Conservation (phyloP, 2,888 invertebrate species). For the Nomada fabriciana region DNA sequence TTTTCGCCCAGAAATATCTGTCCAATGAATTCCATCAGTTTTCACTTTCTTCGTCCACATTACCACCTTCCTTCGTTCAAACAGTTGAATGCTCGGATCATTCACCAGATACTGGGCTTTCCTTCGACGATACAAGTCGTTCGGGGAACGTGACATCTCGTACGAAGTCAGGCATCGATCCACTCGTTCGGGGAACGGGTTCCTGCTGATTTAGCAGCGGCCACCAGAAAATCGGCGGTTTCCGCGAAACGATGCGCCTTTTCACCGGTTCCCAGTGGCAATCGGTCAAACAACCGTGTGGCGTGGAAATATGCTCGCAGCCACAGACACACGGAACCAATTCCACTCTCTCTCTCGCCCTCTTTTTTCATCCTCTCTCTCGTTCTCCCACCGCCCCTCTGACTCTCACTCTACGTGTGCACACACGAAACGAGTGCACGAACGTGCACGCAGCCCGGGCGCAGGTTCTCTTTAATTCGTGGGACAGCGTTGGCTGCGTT, state of each 20-base stretch:
- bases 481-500: constrained; percentile 51
- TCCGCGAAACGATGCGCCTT: constrained; percentile 69
- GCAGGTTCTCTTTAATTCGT: constrained; percentile 70
- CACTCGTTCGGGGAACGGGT: neutral
- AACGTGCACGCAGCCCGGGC: constrained; percentile 41
- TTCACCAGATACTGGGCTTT: too few species aligned
- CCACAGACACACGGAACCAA: constrained; percentile 1
- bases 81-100: too few species aligned
- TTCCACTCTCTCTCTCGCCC: neutral
- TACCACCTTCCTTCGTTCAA: neutral
- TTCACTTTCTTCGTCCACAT: too few species aligned
- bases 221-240: constrained; percentile 65
- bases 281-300: constrained; percentile 56
- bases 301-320: constrained; percentile 35
- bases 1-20: too few species aligned
- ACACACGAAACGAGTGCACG: constrained; percentile 25
- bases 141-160: neutral
- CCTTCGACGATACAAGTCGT: too few species aligned
- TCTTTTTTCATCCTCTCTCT: neutral
- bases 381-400: too few species aligned
- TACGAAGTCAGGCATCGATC: neutral
- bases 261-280: constrained; percentile 47
- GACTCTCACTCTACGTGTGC: neutral
- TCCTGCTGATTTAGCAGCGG: constrained; percentile 57
- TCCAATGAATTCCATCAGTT: too few species aligned